Conservation (phyloP, 2,113 vertebrate species). For the Brienomyrus brachyistius region DNA sequence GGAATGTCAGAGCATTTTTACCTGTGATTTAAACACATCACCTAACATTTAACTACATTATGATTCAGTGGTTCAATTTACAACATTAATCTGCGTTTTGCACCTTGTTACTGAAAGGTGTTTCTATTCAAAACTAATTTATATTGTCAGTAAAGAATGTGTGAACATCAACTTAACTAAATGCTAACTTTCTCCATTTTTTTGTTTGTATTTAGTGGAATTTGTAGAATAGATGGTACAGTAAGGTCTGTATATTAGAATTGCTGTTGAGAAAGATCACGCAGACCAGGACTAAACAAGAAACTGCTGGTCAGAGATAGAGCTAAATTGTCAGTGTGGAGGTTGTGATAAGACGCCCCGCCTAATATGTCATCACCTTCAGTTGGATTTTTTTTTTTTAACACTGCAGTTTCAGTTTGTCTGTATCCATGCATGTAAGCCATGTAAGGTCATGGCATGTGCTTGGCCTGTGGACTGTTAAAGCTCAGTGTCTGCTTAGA, state of each 20-base stretch:
- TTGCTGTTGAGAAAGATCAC: background rate
- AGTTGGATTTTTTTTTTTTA: background rate
- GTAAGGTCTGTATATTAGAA: background rate
- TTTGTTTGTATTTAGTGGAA: background rate
- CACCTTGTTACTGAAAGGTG: background rate
- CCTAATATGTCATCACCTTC: constrained; percentile 25
- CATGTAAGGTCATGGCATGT: background rate
- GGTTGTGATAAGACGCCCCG: constrained; percentile 38
- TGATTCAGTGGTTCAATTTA: background rate
- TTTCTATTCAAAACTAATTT: background rate
- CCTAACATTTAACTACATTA: background rate
- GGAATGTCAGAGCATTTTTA: background rate
- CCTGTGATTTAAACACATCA: background rate
- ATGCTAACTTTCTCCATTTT: background rate
- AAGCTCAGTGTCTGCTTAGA: background rate
- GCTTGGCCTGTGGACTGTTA: background rate
- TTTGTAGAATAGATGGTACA: background rate
- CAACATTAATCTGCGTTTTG: background rate
- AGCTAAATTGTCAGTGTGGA: background rate
- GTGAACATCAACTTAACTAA: background rate
- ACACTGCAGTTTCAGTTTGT: background rate
- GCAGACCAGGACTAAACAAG: background rate
- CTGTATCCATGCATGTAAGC: background rate
- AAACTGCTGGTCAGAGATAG: constrained; percentile 16
- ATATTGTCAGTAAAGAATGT: background rate